Conservation (phyloP, 2,888 invertebrate genomes). For the Drosophila glabriapex region DNA sequence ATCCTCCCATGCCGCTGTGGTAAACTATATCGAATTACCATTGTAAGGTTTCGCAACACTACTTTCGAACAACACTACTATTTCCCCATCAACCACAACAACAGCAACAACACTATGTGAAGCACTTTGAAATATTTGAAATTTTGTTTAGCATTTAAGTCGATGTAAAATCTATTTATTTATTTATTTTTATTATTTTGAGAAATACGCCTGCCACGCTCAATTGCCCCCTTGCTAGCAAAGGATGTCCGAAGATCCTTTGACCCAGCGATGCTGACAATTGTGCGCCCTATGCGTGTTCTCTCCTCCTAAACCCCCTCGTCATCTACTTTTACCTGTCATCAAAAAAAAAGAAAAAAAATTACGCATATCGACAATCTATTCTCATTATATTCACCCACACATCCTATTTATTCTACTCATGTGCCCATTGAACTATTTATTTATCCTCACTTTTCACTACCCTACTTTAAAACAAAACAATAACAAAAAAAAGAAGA, state of each 20-base stretch:
- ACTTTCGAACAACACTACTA: constrained; percentile 31
- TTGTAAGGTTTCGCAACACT: constrained; percentile 30
- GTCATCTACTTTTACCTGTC: not conserved
- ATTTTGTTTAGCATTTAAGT: constrained; percentile 74
- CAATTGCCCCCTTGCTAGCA: constrained; percentile 85
- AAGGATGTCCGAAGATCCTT: constrained; percentile 80
- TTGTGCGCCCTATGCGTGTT: constrained; percentile 67
- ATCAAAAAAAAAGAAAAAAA: not conserved
- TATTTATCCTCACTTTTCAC: constrained; percentile 61
- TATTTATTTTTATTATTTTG: constrained; percentile 73
- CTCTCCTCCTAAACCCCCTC: not conserved
- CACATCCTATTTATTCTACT: constrained; percentile 67
- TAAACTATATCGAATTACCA: constrained; percentile 47
- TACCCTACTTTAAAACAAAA: constrained; percentile 12
- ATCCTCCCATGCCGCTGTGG: constrained; percentile 84
- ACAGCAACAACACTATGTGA: constrained; percentile 16
- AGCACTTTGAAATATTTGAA: constrained; percentile 49
- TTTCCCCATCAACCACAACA: constrained; percentile 31
- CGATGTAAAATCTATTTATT: constrained; percentile 77
- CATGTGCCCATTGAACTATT: constrained; percentile 67
- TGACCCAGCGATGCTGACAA: constrained; percentile 85
- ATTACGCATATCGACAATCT: constrained; percentile 10
- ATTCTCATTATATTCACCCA: constrained; percentile 20
- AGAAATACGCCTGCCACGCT: constrained; percentile 60
- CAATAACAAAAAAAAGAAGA: constrained; percentile 14